Evolutionary conservation across 2,113 vertebrate species (phyloP), one percentile per base, ranked within the genome.

Genomic region (Prochilodus magdalenae): DNA sequence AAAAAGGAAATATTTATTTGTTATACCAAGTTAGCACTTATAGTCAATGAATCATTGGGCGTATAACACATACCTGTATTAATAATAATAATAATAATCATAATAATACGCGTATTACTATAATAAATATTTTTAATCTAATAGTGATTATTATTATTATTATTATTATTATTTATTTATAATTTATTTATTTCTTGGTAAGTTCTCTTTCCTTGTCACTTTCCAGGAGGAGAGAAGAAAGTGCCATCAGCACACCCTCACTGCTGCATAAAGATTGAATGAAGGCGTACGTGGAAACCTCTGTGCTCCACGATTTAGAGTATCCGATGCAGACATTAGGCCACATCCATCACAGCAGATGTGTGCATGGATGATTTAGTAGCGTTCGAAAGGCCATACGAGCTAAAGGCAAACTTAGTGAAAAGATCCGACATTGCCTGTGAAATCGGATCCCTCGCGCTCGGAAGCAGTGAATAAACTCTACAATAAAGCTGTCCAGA

Each of bases 391-490:
- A 75, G 71, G 72, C 77, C 63, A 79, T 69, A 73, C 73, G 73
- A 82, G 79, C 82, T 26, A 85, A 86, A 81, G 84, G 77, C 80
- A 69, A 84, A 29, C 82, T 86, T 83, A 53, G 72, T 40, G 40
- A 87, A 86, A 84, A 89, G 87, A 90, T 89, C 89, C 81, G 83
- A 89, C 86, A 89, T 79, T 30, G 85, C 70, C 83, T 88, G 79
- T 89, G 86, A 90, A 92, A 92, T 91, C 86, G 82, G 84, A 91
- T 89, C 85, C 85, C 89, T 88, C 89, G 81, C 22, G 51, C 51
- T 85, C 78, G 88, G 72, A 83, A 85, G 82, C 83, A 85, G 77
- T 72, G 76, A 86, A 86, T 89, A 91, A 90, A 90, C 90, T 79
- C 87, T 71, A 18, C 77, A 90, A 90, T 90, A 91, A 93, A 91